Base-by-base conservation (phyloP, 2,113 vertebrate genomes). In the Girardinichthys multiradiatus region DNA sequence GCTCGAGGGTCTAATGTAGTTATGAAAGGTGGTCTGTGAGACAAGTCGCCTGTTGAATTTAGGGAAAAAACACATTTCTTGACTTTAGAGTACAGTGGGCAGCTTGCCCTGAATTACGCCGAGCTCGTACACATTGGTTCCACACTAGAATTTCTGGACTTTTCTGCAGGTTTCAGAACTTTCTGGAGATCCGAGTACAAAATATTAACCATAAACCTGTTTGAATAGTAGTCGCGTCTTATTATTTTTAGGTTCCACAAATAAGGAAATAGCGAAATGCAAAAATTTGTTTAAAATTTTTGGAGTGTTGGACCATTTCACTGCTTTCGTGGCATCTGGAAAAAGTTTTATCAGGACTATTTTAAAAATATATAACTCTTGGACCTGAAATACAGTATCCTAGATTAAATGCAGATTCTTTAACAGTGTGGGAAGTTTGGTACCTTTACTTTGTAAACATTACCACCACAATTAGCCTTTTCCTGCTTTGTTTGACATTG, bases 1-100 rank as follows among this genome's bases (percentile, higher is more conserved):
- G 42, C 42, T 19, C 19, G 42, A 45, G 15, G 42, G 19, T 45
- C 15, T 45, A 15, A 79, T 77, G 76, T 74, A 75, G 21, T 7
- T n/a, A 24, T 51, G 2, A 51, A 19, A 9, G 21, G 3, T 7
- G 21, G 21, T 9, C 19, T 35, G 6, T 10, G 5, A 7, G 10
- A 35, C 5, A 10, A 35, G 10, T n/a, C n/a, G n/a, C n/a, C 35
- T 35, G 35, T 35, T 35, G 35, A 35, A 35, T 35, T 35, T 17
- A 2, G 7, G 45, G 9, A 7, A 51, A 48, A 51, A 51, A 51
- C 21, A 51, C 45, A 51, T 51, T 39, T 10, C 37, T 39, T 39
- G 9, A 12, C 9, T 2, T 39, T 39, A 39, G 10, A 39, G 11
- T 10, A 11, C 45, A 19, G 3, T n/a, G 9, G 24, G 48, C 48